A percentile compares a stretch with the other conserved stretches of the same genome.
Conservation (phyloP, 1,140 invertebrate genomes). For the Temnothorax nylanderi region DNA sequence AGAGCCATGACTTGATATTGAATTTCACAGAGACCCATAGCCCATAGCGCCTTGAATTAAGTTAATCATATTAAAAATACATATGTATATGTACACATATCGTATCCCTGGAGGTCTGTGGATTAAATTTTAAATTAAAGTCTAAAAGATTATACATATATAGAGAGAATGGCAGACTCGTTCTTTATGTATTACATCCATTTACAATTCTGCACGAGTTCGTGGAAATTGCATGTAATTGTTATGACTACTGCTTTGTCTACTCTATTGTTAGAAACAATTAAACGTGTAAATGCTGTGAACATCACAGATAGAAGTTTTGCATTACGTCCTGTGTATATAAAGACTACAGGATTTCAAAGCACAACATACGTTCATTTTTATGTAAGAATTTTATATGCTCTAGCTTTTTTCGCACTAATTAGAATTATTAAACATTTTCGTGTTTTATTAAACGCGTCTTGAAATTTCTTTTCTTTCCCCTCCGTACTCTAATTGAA, state of each 20-base stretch:
- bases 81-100: neutral
- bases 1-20: neutral
- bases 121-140: neutral
- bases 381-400: neutral
- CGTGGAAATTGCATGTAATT: slow-evolving; percentile 26
- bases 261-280: slow-evolving; percentile 35
- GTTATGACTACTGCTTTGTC: neutral
- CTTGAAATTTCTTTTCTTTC: neutral
- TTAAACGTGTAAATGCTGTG: neutral
- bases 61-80: neutral
- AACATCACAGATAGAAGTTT: slow-evolving; percentile 9
- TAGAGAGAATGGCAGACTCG: neutral
- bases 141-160: neutral
- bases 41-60: neutral
- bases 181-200: neutral
- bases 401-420: neutral
- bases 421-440: slow-evolving; percentile 7
- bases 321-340: neutral
- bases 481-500: neutral
- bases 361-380: neutral
- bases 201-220: slow-evolving; percentile 1
- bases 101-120: neutral
- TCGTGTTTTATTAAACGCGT: neutral
- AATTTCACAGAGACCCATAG: slow-evolving; percentile 1
- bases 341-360: slow-evolving; percentile 1